Percentiles rank a stretch among this genome's conserved stretches.
These are phyloP conservation scores for Boleophthalmus pectinirostris DNA, from an alignment of 2,113 vertebrate genomes.

Conservation along the genomic window DNA sequence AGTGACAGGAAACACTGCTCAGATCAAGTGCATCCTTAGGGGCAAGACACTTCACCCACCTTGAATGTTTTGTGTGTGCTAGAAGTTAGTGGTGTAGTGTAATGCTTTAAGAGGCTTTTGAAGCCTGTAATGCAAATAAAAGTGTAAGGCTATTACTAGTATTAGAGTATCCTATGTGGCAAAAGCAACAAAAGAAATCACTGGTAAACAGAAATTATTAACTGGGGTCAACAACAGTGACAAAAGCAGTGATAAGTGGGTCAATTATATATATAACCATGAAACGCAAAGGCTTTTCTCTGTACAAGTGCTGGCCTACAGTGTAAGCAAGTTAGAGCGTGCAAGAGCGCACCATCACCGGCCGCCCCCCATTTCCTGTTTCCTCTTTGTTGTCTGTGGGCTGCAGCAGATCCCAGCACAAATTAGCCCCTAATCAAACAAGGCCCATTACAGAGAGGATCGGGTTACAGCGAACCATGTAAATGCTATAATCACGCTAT, in stretches of 20 bases:
- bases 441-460: constrained; percentile 33
- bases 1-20: too few species aligned
- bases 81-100: too few species aligned
- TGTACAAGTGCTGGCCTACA: not conserved
- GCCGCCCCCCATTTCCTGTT: not conserved
- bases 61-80: too few species aligned
- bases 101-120: too few species aligned
- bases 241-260: not conserved
- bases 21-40: too few species aligned
- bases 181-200: too few species aligned
- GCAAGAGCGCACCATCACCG: not conserved
- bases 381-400: constrained; percentile 2
- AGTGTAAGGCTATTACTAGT: too few species aligned
- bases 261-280: not conserved
- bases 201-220: not conserved
- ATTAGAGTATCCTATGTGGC: too few species aligned
- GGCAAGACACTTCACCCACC: too few species aligned
- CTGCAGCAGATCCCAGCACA: constrained; percentile 16
- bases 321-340: not conserved
- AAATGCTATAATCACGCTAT: constrained; percentile 43
- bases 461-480: constrained; percentile 30
- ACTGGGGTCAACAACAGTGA: not conserved
- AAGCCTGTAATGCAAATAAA: too few species aligned
- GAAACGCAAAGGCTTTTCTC: not conserved
- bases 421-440: constrained; percentile 35